Percentiles rank a stretch among this genome's conserved stretches.
phyloP scores from a whole-genome alignment of 2,113 vertebrate genomes.

The Sylvia atricapilla region DNA sequence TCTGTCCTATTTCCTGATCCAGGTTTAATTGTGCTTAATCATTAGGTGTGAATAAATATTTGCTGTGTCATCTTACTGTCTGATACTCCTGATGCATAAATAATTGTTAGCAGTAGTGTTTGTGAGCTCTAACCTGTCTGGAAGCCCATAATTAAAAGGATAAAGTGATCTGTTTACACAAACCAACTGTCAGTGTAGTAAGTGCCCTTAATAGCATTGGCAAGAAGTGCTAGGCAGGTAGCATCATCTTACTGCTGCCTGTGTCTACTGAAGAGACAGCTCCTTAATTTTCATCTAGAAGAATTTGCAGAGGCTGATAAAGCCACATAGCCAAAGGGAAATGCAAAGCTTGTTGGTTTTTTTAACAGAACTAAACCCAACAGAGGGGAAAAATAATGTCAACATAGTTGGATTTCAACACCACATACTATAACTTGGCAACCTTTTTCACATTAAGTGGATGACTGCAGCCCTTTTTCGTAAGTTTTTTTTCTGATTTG shows the following conservation, averaged over 20 bases:
- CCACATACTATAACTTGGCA: neutral
- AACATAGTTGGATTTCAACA: neutral
- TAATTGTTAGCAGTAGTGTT: neutral
- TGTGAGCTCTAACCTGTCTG: neutral
- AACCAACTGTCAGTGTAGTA: neutral
- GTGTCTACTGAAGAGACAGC: neutral
- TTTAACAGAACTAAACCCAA: constrained; percentile 11
- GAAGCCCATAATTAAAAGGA: constrained; percentile 3
- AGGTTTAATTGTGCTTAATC: neutral
- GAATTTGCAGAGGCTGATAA: neutral
- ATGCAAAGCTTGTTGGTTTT: constrained; percentile 16
- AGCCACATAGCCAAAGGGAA: neutral
- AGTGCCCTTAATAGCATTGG: neutral
- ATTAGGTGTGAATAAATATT: neutral
- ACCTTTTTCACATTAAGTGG: neutral
- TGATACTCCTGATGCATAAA: constrained; percentile 13
- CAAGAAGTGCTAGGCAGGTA: neutral
- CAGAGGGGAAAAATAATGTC: constrained; percentile 1
- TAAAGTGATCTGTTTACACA: constrained; percentile 16
- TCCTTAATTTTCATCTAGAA: constrained; percentile 2
- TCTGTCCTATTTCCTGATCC: neutral
- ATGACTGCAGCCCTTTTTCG: neutral
- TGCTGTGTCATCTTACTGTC: neutral
- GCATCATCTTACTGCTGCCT: neutral
- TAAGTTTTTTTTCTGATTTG: neutral